Percentiles rank a stretch among this genome's conserved stretches.
Evolutionary conservation across 2,113 vertebrate species (phyloP).

Genomic region (Tyrannus savana): DNA sequence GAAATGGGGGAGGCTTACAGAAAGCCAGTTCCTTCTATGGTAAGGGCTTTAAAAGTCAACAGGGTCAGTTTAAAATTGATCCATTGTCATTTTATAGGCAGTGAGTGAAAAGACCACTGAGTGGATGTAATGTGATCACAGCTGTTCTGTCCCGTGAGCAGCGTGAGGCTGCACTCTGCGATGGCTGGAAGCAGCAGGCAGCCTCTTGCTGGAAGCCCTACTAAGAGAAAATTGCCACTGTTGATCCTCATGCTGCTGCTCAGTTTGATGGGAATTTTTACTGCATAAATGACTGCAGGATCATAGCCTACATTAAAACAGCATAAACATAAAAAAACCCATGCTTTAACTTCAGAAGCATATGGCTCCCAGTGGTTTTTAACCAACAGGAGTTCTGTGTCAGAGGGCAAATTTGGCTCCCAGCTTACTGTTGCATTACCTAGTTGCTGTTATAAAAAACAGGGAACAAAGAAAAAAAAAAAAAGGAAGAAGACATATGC

Average conservation of each 20-base stretch:
- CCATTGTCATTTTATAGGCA: conserved; percentile 38
- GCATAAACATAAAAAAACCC: not conserved
- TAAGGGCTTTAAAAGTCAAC: conserved; percentile 30
- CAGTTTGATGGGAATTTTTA: conserved; percentile 17
- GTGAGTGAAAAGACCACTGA: not conserved
- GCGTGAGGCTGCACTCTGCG: not conserved
- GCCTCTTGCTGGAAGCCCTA: conserved; percentile 1
- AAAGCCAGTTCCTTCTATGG: not conserved
- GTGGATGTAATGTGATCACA: conserved; percentile 40
- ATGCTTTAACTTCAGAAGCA: not conserved
- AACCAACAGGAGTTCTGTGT: not conserved
- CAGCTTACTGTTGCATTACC: not conserved
- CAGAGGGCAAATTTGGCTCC: conserved; percentile 33
- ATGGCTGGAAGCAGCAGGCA: conserved; percentile 28
- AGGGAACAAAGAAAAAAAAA: not conserved
- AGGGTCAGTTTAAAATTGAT: conserved; percentile 53
- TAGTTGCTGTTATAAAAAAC: not conserved
- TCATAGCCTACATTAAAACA: not conserved
- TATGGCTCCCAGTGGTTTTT: not conserved
- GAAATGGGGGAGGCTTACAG: not conserved
- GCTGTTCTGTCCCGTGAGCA: not conserved
- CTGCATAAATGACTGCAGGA: conserved; percentile 19
- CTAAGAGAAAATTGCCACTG: conserved; percentile 31
- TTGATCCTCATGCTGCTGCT: conserved; percentile 27
- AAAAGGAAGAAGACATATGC: not conserved